Base-by-base conservation (phyloP, 2,797 vertebrate species). In the Selene dorsalis region DNA sequence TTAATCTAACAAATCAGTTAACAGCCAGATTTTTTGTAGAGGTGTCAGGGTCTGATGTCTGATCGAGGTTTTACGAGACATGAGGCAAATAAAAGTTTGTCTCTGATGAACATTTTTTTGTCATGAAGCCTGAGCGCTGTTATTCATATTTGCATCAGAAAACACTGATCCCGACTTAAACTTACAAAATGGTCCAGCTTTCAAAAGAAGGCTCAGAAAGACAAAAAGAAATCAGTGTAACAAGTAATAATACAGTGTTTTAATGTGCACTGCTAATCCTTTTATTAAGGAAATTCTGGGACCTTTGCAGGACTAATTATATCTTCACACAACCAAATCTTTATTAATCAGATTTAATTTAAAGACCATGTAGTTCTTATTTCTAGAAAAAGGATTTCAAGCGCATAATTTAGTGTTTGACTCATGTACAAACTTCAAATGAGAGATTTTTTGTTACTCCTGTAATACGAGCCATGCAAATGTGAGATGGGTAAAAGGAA, bases 1-100 rank as follows among this genome's bases (percentile, higher is more conserved):
- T n/a, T n/a, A n/a, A n/a, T 39, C 57, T 35, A 60, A 66, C 64
- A 86, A 67, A 88, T 53, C 55, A 72, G 58, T 73, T 60, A 74
- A 67, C 65, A 79, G 45, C 50, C 53, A 41, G 64, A 76, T 76
- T 72, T 13, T 77, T 26, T 74, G 22, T 17, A 62, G 68, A 38
- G 60, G 69, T 50, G 62, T 77, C 53, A 59, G 52, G 50, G 60
- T 72, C 69, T 24, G 32, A 69, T 58, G 8, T 35, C 28, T 10
- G 18, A 57, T 45, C 56, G 13, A 58, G 22, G 24, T 70, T 77
- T 77, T 61, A 70, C 53, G 52, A 84, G 70, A 66, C 64, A 60
- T 45, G 18, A 50, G 17, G 70, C 9, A 55, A 67, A 47, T 41
- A n/a, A 57, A 60, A 43, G 17, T 43, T 52, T 50, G 3, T 24